A percentile compares a stretch with the other conserved stretches of the same genome.
Evolutionary conservation across 2,888 invertebrate genomes (phyloP).

Genomic region (Nephrotoma flavescens): DNA sequence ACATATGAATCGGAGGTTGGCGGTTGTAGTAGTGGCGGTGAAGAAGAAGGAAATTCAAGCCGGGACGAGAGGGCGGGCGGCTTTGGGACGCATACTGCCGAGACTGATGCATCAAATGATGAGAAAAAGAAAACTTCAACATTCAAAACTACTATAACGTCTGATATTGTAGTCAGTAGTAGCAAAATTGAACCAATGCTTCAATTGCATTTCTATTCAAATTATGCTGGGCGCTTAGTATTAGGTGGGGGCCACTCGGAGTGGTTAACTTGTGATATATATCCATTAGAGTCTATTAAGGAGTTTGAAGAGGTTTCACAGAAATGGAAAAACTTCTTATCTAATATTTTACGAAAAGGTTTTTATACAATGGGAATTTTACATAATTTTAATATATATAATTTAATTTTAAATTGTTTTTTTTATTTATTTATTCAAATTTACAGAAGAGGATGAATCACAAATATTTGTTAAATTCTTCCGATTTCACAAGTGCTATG

Average conservation of each 20-base stretch:
- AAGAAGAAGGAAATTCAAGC: background rate
- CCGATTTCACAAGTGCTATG: slow-evolving; percentile 99
- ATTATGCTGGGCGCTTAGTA: slow-evolving; percentile 52
- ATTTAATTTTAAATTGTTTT: slow-evolving; percentile 2
- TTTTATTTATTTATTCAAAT: slow-evolving; percentile 16
- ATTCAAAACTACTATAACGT: background rate
- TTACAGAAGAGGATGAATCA: slow-evolving; percentile 87
- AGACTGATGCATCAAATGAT: background rate
- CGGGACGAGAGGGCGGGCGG: background rate
- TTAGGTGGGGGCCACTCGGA: slow-evolving; percentile 36
- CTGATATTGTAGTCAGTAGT: background rate
- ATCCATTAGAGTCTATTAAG: slow-evolving; percentile 72
- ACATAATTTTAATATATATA: background rate
- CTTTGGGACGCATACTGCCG: background rate
- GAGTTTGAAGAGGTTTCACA: slow-evolving; percentile 71
- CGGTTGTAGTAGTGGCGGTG: background rate
- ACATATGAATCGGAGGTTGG: background rate
- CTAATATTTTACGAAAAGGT: slow-evolving; percentile 55
- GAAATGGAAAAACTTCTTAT: slow-evolving; percentile 61
- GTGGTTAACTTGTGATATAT: slow-evolving; percentile 37
- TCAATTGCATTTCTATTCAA: slow-evolving; percentile 71
- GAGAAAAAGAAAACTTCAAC: background rate
- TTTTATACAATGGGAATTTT: background rate
- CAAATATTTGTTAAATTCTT: slow-evolving; percentile 98
- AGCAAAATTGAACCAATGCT: slow-evolving; percentile 40